Conservation (phyloP, 2,113 vertebrate species). For the Ceuthmochares aereus region DNA sequence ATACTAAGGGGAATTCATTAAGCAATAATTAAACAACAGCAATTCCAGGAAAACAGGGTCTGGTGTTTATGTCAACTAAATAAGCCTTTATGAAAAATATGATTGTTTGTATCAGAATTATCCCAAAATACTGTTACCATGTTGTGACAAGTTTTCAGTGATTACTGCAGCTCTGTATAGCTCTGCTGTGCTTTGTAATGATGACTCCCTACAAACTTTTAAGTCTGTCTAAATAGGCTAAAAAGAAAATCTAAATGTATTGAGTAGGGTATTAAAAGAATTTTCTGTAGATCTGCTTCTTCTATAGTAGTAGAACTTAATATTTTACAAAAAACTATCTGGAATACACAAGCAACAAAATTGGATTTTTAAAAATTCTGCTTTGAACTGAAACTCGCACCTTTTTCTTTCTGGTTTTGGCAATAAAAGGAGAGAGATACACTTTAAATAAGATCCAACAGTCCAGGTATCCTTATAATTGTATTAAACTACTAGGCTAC, state of each 20-base stretch:
- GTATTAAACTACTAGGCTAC: background rate
- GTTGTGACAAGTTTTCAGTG: background rate
- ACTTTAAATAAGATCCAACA: background rate
- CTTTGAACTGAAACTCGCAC: background rate
- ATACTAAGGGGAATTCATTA: background rate
- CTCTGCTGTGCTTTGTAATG: background rate
- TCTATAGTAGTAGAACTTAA: background rate
- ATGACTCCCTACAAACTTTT: background rate
- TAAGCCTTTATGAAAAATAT: background rate
- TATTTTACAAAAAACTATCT: background rate
- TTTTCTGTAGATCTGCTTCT: background rate
- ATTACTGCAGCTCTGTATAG: background rate
- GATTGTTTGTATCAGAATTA: background rate
- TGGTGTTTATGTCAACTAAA: background rate
- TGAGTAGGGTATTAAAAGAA: background rate
- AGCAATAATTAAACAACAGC: background rate
- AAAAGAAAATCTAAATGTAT: background rate
- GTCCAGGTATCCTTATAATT: background rate
- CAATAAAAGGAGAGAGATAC: background rate
- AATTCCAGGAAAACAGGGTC: background rate
- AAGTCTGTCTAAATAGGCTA: background rate
- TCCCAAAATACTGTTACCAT: background rate
- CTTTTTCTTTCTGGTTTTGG: background rate
- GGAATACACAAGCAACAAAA: background rate
- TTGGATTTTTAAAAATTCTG: background rate